Percentiles rank a stretch among this genome's conserved stretches.
Evolutionary conservation across 2,113 vertebrate genomes (phyloP).

Genomic region (Planiliza haematocheilus): DNA sequence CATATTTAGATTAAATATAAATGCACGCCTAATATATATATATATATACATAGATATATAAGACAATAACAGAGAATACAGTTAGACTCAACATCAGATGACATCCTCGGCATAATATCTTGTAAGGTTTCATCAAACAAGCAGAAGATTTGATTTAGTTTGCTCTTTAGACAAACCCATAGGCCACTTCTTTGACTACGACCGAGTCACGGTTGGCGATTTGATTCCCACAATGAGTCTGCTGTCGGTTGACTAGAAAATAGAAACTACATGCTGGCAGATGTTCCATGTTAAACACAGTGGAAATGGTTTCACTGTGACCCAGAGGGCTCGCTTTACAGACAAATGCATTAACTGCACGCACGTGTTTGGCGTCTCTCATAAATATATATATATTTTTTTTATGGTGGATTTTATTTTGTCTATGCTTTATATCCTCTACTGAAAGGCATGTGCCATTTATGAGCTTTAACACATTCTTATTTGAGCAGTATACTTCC

Average conservation of each 20-base stretch:
- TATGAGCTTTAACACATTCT: too few species aligned
- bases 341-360: neutral
- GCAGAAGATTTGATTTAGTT: neutral
- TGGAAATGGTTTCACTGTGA: constrained; percentile 34
- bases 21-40: too few species aligned
- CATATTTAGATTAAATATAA: too few species aligned
- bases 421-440: neutral
- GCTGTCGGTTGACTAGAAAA: neutral
- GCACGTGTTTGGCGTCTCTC: neutral
- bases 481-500: too few species aligned
- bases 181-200: too few species aligned
- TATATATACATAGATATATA: too few species aligned
- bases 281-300: constrained; percentile 45
- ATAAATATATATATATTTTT: neutral
- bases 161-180: too few species aligned
- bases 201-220: neutral
- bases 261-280: constrained; percentile 28
- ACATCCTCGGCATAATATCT: too few species aligned
- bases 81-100: neutral
- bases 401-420: neutral
- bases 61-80: neutral
- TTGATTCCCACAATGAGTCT: neutral
- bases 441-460: neutral
- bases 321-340: constrained; percentile 29
- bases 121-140: too few species aligned